Conservation (phyloP, 2,113 vertebrate genomes). For the Phaetusa simplex region DNA sequence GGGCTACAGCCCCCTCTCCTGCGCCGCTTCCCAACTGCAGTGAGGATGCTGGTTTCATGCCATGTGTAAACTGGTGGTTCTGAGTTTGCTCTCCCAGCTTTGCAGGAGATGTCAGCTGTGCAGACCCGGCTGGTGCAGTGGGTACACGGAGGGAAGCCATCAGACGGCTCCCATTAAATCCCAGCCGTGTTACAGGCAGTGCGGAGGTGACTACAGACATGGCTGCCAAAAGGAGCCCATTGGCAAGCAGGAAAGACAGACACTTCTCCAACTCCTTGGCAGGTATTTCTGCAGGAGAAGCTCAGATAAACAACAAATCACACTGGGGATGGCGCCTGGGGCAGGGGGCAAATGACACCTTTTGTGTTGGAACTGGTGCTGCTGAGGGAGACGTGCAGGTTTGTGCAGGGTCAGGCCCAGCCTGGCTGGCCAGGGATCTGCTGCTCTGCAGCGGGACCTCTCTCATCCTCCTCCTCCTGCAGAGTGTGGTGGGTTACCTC, state of each 20-base stretch:
- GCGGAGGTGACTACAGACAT: accelerated
- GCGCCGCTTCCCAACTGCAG: accelerated
- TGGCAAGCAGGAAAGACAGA: accelerated
- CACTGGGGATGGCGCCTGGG: not conserved
- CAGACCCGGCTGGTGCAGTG: accelerated
- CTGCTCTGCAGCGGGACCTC: not conserved
- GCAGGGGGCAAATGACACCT: not conserved
- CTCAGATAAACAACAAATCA: not conserved
- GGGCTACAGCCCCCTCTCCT: not conserved
- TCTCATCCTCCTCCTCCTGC: not conserved
- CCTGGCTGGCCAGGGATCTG: not conserved
- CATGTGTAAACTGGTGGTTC: accelerated
- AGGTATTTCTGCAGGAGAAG: not conserved
- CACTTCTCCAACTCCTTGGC: not conserved
- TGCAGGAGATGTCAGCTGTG: accelerated
- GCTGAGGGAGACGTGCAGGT: not conserved
- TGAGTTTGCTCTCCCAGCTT: not conserved
- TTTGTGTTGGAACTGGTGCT: not conserved
- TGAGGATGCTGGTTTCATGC: not conserved
- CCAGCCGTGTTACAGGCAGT: accelerated
- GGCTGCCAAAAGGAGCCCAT: not conserved
- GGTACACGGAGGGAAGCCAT: not conserved
- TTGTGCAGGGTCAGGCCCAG: not conserved
- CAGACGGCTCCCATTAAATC: accelerated
- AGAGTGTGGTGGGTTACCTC: not conserved